Evolutionary conservation across 1,140 invertebrate species (phyloP), one percentile per base, ranked within the genome.

Genomic region (Drosophila varians): DNA sequence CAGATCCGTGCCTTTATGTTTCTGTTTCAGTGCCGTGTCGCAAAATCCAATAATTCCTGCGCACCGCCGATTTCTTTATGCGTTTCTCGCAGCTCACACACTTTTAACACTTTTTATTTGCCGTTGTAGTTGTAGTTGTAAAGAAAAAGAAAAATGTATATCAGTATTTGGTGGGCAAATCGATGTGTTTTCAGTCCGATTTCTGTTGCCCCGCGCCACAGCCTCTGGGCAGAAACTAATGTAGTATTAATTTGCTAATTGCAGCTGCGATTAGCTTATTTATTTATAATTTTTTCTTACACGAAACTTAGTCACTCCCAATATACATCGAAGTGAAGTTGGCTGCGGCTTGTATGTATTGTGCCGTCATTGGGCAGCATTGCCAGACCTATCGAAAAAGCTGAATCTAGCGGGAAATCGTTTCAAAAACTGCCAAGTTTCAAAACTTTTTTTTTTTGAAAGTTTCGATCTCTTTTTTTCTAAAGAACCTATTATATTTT

Each of bases 261-360:
- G 56, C 42, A 69, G 52, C 47, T 51, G 57, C 19, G 28, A 62
- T 72, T 55, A 60, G 49, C 42, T 62, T 53, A 80, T 76, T 87
- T 84, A 84, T 84, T 87, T 80, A 65, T 69, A 69, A 86, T 84
- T 84, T 84, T 84, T 61, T 79, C 80, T 74, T 61, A 77, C 78
- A 79, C 77, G 71, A 78, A 83, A 75, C 80, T 84, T 86, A 86
- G 80, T 87, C 80, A 86, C 82, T 86, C 82, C 82, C 80, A 84
- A 84, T 84, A 65, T 60, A 62, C 38, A 42, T 31, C 51, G 55
- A 65, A 51, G 42, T 47, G 68, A 77, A 73, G 75, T 77, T 72
- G 55, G 74, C 68, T 66, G 75, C 74, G 69, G 68, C 72, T 54
- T 70, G 73, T 76, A 76, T 64, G 40, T 38, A 16, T 38, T 12